Base-by-base conservation (phyloP, 64 coral and sea anemone species). In the Actinia equina region DNA sequence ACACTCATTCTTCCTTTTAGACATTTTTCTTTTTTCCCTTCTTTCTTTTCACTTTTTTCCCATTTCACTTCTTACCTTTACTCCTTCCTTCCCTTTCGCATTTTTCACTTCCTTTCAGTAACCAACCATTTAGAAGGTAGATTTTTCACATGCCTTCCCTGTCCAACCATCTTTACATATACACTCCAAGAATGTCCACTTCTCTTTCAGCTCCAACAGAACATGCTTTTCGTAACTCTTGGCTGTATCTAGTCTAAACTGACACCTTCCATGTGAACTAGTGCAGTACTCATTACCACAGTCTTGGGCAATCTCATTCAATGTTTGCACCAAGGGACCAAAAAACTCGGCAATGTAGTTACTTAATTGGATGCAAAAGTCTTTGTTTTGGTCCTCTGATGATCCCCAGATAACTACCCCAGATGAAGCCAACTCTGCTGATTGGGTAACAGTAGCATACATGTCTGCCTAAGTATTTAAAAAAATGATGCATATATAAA, bases 391-490 rank as follows among this genome's bases (percentile, higher is more conserved):
- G 44, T 92, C 89, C 12, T 10, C 6, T 57, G 52, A 43, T 6
- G 91, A 82, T 26, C 94, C 94, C 94, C 94, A 96, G 27, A 96
- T 88, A 8, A 96, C 88, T 77, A 65, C 60, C 7, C 94, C 94
- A 17, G 91, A 83, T 22, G 88, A 80, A 14, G 60, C 94, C 20
- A 85, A 69, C 71, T 96, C 91, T n/a, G 94, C 91, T 60, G 94
- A 87, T 55, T 96, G 91, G 22, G 71, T 79, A 58, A 96, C 20
- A 80, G 91, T 96, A 17, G 91, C 87, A 7, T 90, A 77, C 42
- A 96, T 61, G 77, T 96, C 94, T 79, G 59, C 91, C 94, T 95
- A 87, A 0, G 1, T 25, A 0, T 9, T 27, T 30, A 12, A 8
- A 57, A 37, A 37, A 37, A 37, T 37, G 30, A 37, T 37, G 30